phyloP scores from a whole-genome alignment of 2,113 vertebrate genomes.

The Thryonomys swinderianus region DNA sequence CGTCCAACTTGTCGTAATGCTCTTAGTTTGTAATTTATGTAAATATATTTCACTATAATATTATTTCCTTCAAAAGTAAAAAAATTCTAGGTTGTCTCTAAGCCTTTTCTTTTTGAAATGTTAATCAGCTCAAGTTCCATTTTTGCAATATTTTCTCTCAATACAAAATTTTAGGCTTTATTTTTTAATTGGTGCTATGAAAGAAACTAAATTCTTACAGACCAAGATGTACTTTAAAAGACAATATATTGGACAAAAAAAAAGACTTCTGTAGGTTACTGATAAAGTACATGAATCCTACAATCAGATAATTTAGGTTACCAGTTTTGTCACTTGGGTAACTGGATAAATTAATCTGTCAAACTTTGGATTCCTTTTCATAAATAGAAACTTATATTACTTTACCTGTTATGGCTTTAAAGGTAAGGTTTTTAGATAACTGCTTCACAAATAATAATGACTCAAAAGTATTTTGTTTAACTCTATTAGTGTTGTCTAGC shows the following conservation, averaged over 20 bases:
- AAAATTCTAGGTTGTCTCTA: not conserved
- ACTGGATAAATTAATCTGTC: not conserved
- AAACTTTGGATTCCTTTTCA: not conserved
- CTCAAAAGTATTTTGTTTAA: not conserved
- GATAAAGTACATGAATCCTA: not conserved
- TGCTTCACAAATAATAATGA: not conserved
- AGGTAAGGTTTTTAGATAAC: not conserved
- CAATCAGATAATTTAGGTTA: not conserved
- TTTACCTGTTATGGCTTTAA: not conserved
- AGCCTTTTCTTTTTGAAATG: not conserved
- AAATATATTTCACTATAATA: constrained; percentile 47
- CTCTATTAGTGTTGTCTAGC: not conserved
- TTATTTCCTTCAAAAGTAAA: constrained; percentile 47
- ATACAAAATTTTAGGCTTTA: not conserved
- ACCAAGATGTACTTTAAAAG: not conserved
- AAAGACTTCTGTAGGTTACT: not conserved
- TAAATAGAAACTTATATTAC: not conserved
- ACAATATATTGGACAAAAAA: not conserved
- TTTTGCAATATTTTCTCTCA: not conserved
- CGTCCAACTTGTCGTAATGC: constrained; percentile 5
- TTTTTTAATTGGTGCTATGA: not conserved
- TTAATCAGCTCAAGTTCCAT: not conserved
- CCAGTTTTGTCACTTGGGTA: not conserved
- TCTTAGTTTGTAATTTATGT: constrained; percentile 42
- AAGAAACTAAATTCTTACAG: not conserved